These are phyloP conservation scores for Microchrysa polita DNA, from an alignment of 2,888 invertebrate genomes.

Conservation along the genomic window DNA sequence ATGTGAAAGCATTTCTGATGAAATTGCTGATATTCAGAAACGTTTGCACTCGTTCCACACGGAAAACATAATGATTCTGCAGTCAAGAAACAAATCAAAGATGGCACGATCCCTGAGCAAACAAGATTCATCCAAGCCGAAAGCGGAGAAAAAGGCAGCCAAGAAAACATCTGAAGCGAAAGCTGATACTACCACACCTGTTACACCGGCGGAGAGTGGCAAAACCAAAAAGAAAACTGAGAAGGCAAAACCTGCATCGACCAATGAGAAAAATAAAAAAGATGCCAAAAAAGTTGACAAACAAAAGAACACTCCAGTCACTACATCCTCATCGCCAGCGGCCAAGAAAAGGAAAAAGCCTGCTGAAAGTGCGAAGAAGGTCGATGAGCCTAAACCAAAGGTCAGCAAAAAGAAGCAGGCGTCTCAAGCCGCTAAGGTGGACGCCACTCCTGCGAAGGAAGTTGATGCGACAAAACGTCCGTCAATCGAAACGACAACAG, in stretches of 20 bases:
- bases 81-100: conserved; percentile 68
- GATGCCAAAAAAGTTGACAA: conserved; percentile 24
- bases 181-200: background rate
- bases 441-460: conserved; percentile 3
- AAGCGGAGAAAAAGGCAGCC: background rate
- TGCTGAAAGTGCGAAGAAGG: background rate
- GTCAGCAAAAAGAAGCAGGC: conserved; percentile 3
- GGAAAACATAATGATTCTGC: conserved; percentile 70
- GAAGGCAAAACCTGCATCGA: background rate
- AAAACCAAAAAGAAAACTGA: conserved; percentile 15
- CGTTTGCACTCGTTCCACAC: conserved; percentile 72
- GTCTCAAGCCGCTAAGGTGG: background rate
- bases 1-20: conserved; percentile 61
- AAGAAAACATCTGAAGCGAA: background rate
- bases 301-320: background rate
- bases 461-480: background rate
- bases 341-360: background rate
- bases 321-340: too few species aligned
- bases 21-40: conserved; percentile 72
- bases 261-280: conserved; percentile 1
- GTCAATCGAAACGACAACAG: background rate
- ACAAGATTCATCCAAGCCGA: conserved; percentile 55
- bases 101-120: conserved; percentile 58
- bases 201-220: background rate
- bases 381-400: conserved; percentile 12